phyloP scores from a whole-genome alignment of 2,888 invertebrate species.

The Eristalinus sepulchralis region DNA sequence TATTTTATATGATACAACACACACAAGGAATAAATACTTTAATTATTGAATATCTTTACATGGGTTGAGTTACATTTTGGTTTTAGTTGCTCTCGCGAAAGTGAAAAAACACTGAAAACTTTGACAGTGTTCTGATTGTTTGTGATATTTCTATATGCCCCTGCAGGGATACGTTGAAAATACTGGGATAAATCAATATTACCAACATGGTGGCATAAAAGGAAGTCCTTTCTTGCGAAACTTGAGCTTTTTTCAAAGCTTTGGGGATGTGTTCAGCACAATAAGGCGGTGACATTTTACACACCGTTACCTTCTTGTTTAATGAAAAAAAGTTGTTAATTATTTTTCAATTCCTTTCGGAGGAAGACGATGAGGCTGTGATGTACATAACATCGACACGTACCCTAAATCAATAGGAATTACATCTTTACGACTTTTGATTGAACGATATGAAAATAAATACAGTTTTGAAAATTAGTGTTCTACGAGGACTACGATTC shows the following conservation, averaged over 20 bases:
- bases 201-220: conserved; percentile 8
- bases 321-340: not conserved
- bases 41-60: conserved; percentile 2
- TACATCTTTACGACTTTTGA: too few species aligned
- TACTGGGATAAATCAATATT: conserved; percentile 61
- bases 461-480: too few species aligned
- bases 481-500: too few species aligned
- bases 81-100: conserved; percentile 6
- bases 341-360: too few species aligned
- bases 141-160: conserved; percentile 52
- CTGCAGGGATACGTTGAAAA: conserved; percentile 40
- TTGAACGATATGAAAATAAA: too few species aligned
- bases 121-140: conserved; percentile 47
- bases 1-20: not conserved
- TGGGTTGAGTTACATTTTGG: conserved; percentile 40
- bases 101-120: conserved; percentile 24
- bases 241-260: conserved; percentile 40
- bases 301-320: not conserved
- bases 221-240: conserved; percentile 17
- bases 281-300: not conserved
- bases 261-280: conserved; percentile 7
- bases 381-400: too few species aligned
- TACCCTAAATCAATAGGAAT: too few species aligned
- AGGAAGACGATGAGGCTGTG: too few species aligned
- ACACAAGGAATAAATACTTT: conserved; percentile 8